Conservation (phyloP, 2,113 vertebrate species). For the Sinocyclocheilus anshuiensis region DNA sequence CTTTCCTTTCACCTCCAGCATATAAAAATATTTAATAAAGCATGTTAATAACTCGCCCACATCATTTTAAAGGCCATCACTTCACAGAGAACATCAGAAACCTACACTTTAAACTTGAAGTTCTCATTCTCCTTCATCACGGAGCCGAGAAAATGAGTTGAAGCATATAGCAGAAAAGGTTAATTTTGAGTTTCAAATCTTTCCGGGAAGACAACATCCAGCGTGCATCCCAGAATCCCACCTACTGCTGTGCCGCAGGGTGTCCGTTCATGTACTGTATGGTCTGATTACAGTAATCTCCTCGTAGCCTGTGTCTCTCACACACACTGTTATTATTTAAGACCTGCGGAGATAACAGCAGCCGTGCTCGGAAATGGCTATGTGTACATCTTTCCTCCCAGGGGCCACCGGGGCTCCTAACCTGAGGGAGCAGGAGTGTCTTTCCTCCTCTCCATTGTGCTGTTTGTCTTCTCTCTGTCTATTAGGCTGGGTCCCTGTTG, state of each 20-base stretch:
- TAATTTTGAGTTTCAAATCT: conserved; percentile 30
- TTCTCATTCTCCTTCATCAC: conserved; percentile 22
- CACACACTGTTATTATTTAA: conserved; percentile 52
- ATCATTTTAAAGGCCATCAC: background rate
- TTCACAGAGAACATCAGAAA: background rate
- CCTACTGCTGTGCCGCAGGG: conserved; percentile 12
- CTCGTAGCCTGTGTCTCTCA: conserved; percentile 29
- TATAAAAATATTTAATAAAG: background rate
- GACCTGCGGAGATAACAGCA: conserved; percentile 55
- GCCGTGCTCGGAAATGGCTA: conserved; percentile 48
- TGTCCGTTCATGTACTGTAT: conserved; percentile 50
- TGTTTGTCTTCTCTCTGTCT: conserved; percentile 48
- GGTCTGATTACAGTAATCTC: conserved; percentile 59
- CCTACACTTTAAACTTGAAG: background rate
- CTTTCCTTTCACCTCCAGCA: background rate
- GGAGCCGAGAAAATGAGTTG: conserved; percentile 14
- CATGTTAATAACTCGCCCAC: background rate
- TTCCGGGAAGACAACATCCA: conserved; percentile 42
- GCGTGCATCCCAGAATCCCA: conserved; percentile 22
- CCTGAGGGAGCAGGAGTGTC: conserved; percentile 14
- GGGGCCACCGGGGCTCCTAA: conserved; percentile 22
- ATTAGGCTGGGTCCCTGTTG: conserved; percentile 33
- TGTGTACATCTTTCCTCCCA: conserved; percentile 40
- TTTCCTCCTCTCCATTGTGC: conserved; percentile 26
- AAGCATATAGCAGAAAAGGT: conserved; percentile 21